These are phyloP conservation scores for Caenorhabditis sp. DNA, from an alignment of 2,888 invertebrate species.

Conservation along the genomic window DNA sequence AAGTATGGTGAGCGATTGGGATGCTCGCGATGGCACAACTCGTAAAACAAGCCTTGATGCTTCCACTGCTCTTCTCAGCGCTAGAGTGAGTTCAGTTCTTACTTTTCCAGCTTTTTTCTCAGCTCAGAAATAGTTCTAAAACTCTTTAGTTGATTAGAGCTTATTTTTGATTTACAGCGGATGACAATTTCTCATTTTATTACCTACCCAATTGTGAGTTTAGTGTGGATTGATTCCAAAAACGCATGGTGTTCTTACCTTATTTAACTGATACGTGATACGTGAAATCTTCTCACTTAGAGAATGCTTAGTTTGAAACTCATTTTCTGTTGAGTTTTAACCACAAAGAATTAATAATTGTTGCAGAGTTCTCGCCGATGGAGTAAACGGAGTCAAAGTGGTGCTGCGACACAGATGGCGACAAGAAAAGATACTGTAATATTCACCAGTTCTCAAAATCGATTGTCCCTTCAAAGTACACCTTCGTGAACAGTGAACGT, in stretches of 20 bases:
- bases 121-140: conserved; percentile 1
- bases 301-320: neutral
- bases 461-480: conserved; percentile 29
- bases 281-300: neutral
- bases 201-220: conserved; percentile 34
- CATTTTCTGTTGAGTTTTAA: neutral
- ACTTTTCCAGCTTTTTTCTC: neutral
- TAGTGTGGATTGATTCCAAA: conserved; percentile 1
- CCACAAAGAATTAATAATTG: neutral
- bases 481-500: conserved; percentile 11
- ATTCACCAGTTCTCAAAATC: conserved; percentile 32
- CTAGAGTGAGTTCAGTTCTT: conserved; percentile 17
- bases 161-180: conserved; percentile 22
- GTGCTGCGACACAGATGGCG: conserved; percentile 19
- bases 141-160: neutral
- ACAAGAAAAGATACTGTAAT: conserved; percentile 33
- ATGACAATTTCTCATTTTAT: conserved; percentile 42
- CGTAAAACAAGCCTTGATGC: conserved; percentile 46
- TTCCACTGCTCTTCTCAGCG: conserved; percentile 42
- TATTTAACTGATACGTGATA: neutral
- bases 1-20: conserved; percentile 49
- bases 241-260: neutral
- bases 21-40: conserved; percentile 43
- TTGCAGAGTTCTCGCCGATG: conserved; percentile 39
- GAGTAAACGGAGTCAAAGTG: conserved; percentile 41